Conservation (phyloP, 1,140 invertebrate genomes). For the Acromyrmex echinatior region DNA sequence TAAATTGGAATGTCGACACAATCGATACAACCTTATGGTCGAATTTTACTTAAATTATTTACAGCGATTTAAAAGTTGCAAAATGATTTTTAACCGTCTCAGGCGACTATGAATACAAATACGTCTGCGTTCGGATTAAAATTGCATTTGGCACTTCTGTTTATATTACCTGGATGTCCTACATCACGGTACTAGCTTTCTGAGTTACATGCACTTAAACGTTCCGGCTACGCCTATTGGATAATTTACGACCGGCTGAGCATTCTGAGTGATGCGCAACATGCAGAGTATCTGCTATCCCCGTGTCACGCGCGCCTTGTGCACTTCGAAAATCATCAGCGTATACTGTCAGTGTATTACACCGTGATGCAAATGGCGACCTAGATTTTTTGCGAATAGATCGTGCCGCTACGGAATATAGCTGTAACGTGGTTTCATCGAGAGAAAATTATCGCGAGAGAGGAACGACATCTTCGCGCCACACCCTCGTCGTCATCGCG, state of each 20-base stretch:
- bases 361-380: constrained; percentile 28
- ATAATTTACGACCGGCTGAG: constrained; percentile 48
- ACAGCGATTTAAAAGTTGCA: not conserved
- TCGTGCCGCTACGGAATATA: not conserved
- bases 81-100: not conserved
- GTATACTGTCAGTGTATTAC: not conserved
- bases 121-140: constrained; percentile 26
- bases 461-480: not conserved
- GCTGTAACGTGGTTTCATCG: not conserved
- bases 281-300: constrained; percentile 34
- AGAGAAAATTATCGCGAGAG: constrained; percentile 16
- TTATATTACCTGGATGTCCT: not conserved
- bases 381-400: constrained; percentile 19
- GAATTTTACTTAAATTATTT: not conserved
- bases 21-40: no score
- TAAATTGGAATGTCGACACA: no score
- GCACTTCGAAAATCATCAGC: constrained; percentile 18
- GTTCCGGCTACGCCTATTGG: constrained; percentile 43
- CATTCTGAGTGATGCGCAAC: constrained; percentile 39
- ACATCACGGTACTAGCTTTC: constrained; percentile 1
- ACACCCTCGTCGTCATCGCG: not conserved
- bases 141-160: constrained; percentile 30
- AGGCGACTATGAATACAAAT: not conserved
- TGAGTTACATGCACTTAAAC: constrained; percentile 22
- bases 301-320: not conserved